Conservation (phyloP, 2,797 vertebrate genomes). For the Mormyrops attenuatus region DNA sequence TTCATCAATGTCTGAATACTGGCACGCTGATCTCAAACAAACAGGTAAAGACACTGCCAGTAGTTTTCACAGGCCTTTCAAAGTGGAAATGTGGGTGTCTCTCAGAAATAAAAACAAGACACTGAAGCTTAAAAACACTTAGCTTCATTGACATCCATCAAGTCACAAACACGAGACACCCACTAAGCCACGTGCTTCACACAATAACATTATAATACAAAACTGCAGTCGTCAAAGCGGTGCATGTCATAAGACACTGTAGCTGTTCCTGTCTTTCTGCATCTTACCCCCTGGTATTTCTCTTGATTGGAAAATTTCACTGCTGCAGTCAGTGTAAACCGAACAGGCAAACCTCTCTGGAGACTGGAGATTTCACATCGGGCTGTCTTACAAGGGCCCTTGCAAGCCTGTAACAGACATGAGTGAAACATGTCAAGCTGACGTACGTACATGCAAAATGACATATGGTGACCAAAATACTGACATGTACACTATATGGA, state of each 20-base stretch:
- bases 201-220: background rate
- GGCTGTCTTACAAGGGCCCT: constrained; percentile 25
- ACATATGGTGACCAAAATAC: background rate
- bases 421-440: background rate
- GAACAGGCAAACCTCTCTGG: constrained; percentile 27
- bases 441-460: background rate
- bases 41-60: background rate
- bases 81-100: background rate
- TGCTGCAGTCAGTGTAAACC: constrained; percentile 38
- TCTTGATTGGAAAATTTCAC: constrained; percentile 39
- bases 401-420: constrained; percentile 43
- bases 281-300: constrained; percentile 16
- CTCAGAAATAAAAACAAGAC: background rate
- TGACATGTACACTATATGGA: background rate
- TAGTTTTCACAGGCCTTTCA: background rate
- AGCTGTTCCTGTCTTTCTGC: background rate
- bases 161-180: background rate
- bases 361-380: constrained; percentile 43
- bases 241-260: background rate
- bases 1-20: background rate
- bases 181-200: background rate
- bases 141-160: background rate
- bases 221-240: background rate
- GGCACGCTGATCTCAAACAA: background rate
- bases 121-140: background rate